Base-by-base conservation (phyloP, 2,113 vertebrate species). In the Archilochus colubris region DNA sequence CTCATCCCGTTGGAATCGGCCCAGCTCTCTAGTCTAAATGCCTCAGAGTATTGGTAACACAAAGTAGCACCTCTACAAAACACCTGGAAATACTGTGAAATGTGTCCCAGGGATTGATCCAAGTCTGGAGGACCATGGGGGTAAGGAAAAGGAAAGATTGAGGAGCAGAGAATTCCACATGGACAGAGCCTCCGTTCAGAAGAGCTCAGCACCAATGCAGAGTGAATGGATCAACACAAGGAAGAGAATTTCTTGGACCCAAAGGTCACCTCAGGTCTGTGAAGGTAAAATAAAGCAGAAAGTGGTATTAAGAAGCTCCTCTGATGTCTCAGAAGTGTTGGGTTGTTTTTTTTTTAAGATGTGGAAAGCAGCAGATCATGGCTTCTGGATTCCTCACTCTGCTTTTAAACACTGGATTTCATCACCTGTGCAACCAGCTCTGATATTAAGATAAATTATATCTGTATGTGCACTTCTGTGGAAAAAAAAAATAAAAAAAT, bases 221-320 rank as follows among this genome's bases (percentile, higher is more conserved):
- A 50, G 38, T 0, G 0, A 69, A 25, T 1, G 7, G 19, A 77
- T 14, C 50, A 40, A 21, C 1, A 0, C 3, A 44, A 31, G 11
- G 59, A 59, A 46, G 36, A 74, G 48, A 43, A 58, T 63, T 27
- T 50, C 54, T 15, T 4, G 7, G 48, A 62, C 1, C 24, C n/a
- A 4, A 69, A 0, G 7, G 33, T 10, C 27, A 82, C 40, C 40
- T 40, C 11, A 40, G 40, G 10, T 40, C 40, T 40, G 40, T 40
- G 40, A 40, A 40, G 40, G 40, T 40, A 13, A 40, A 40, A 13
- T 40, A 40, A 40, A 40, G 31, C 50, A 83, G 30, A 15, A 75
- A 7, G n/a, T 50, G 19, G 3, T 28, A 24, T 0, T 33, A 31
- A 40, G 67, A 83, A 82, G 55, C 27, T 83, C 43, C 61, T 78